A percentile compares a stretch with the other conserved stretches of the same genome.
Conservation (phyloP, 2,888 invertebrate genomes). For the Patella ulyssiponensis region DNA sequence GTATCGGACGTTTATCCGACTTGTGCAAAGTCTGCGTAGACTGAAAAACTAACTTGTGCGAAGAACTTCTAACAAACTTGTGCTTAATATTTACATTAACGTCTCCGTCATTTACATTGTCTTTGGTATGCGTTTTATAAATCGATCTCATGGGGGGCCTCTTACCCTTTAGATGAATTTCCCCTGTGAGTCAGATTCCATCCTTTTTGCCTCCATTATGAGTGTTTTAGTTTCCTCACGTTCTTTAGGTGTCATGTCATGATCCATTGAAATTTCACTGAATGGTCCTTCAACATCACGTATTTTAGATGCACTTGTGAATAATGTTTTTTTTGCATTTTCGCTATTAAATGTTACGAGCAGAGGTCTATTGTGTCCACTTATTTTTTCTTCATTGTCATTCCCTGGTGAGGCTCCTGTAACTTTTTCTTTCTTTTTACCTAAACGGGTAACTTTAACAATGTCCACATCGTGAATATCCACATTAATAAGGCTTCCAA, state of each 20-base stretch:
- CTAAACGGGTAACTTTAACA: background rate
- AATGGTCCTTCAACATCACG: background rate
- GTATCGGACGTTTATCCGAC: background rate
- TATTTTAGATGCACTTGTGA: background rate
- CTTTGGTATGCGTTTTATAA: background rate
- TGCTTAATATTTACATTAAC: too few relatives aligned
- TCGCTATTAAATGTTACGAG: background rate
- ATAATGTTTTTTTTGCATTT: background rate
- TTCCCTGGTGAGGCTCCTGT: too few relatives aligned
- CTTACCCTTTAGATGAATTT: background rate
- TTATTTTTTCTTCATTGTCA: too few relatives aligned
- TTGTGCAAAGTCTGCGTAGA: background rate
- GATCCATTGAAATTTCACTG: background rate
- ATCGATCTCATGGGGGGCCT: background rate
- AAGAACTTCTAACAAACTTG: too few relatives aligned
- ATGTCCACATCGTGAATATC: background rate
- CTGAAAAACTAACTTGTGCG: too few relatives aligned
- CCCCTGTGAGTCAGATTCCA: background rate
- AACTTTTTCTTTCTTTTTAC: background rate
- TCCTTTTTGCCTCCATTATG: background rate
- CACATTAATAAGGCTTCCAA: background rate
- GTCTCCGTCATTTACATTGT: too few relatives aligned
- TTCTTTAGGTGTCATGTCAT: background rate
- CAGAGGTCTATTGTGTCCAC: background rate
- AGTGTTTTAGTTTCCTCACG: background rate